Conservation (phyloP, 2,888 invertebrate genomes). For the Pemphredon lugubris region DNA sequence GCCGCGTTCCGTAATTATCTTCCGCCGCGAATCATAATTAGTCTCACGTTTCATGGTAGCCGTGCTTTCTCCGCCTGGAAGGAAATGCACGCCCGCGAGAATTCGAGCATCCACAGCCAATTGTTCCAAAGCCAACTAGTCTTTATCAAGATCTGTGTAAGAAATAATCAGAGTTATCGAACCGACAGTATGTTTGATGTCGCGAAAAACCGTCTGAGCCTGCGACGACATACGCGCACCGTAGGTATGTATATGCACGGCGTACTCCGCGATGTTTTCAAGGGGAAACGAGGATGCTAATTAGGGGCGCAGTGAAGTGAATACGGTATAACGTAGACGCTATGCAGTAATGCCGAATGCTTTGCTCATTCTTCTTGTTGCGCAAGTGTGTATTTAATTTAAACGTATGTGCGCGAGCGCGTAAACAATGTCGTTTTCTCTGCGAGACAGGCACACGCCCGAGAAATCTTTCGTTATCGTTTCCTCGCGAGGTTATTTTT, state of each 20-base stretch:
- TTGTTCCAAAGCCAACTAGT: no score
- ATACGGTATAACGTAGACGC: conserved; percentile 3
- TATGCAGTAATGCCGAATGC: background rate
- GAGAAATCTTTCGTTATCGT: no score
- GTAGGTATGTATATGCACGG: background rate
- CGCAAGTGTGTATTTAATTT: conserved; percentile 12
- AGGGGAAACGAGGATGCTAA: conserved; percentile 52
- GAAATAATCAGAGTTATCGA: conserved; percentile 46
- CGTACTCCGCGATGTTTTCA: conserved; percentile 39
- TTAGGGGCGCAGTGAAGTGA: conserved; percentile 38
- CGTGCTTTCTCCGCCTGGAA: no score
- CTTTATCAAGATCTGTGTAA: no score
- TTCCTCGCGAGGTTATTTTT: no score
- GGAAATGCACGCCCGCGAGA: no score
- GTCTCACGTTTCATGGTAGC: no score
- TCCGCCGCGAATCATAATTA: no score
- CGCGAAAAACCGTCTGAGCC: conserved; percentile 15
- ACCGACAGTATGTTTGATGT: conserved; percentile 27
- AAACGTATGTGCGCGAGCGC: conserved; percentile 2
- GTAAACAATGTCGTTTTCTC: background rate
- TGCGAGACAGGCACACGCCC: no score
- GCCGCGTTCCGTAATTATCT: no score
- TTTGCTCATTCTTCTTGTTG: conserved; percentile 16
- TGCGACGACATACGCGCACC: background rate
- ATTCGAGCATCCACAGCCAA: no score